These are phyloP conservation scores for Speoplatyrhinus poulsoni DNA, from an alignment of 2,113 vertebrate genomes.

Conservation along the genomic window DNA sequence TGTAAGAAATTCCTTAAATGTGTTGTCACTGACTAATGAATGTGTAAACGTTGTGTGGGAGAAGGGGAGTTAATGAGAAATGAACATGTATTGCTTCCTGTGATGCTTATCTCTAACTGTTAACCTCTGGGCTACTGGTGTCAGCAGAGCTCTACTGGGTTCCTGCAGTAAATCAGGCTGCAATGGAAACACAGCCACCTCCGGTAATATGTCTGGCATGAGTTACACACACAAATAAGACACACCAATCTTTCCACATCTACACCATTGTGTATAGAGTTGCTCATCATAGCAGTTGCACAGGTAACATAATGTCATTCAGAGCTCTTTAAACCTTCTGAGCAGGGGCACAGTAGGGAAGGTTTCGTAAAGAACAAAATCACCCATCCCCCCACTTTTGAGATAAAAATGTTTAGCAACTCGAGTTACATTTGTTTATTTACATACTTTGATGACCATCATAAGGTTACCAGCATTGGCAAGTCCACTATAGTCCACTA, in stretches of 20 bases:
- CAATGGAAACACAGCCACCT: slow-evolving; percentile 48
- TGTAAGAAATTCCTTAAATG: background rate
- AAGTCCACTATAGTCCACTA: too few species aligned
- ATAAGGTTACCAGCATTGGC: too few species aligned
- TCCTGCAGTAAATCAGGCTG: slow-evolving; percentile 7
- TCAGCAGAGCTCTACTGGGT: background rate
- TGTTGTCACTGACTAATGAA: background rate
- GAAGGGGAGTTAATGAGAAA: slow-evolving; percentile 39
- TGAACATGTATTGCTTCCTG: slow-evolving; percentile 11
- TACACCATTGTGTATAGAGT: background rate
- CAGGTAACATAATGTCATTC: background rate
- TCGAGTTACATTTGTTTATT: too few species aligned
- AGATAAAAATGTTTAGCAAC: too few species aligned
- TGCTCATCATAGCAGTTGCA: background rate
- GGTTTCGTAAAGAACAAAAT: too few species aligned
- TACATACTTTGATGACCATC: too few species aligned
- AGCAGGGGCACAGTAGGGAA: too few species aligned
- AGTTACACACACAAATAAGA: slow-evolving; percentile 32
- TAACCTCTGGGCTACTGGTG: slow-evolving; percentile 37
- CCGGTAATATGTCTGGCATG: slow-evolving; percentile 14
- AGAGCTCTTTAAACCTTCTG: too few species aligned
- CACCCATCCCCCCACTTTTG: too few species aligned
- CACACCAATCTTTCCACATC: slow-evolving; percentile 41
- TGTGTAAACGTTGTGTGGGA: background rate
- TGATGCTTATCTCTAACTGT: slow-evolving; percentile 57